phyloP scores from a whole-genome alignment of 1,140 invertebrate genomes.

The Leptopilina boulardi region DNA sequence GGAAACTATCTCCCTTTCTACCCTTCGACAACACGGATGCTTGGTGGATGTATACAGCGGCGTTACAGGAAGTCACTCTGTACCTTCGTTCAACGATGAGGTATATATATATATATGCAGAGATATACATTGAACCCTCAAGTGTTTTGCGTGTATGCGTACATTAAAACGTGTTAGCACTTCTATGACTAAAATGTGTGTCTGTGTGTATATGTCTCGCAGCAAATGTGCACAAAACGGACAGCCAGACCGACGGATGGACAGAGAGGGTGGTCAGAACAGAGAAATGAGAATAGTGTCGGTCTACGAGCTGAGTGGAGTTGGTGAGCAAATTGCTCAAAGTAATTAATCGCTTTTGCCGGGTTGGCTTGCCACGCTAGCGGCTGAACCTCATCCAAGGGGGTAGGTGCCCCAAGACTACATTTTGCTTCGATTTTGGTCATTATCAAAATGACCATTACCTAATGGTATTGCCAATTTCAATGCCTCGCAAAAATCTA shows the following conservation, averaged over 20 bases:
- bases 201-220: not conserved
- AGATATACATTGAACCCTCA: not conserved
- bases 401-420: slow-evolving; percentile 15
- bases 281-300: slow-evolving; percentile 74
- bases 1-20: slow-evolving; percentile 19
- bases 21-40: slow-evolving; percentile 22
- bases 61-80: slow-evolving; percentile 32
- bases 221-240: slow-evolving; percentile 20
- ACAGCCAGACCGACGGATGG: slow-evolving; percentile 28
- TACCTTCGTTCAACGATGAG: slow-evolving; percentile 20
- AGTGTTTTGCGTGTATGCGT: not conserved
- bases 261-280: slow-evolving; percentile 46
- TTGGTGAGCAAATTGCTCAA: slow-evolving; percentile 75
- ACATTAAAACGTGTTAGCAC: slow-evolving; percentile 17
- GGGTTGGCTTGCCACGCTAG: slow-evolving; percentile 47
- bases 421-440: slow-evolving; percentile 30
- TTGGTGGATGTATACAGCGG: slow-evolving; percentile 22
- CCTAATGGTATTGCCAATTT: slow-evolving; percentile 28
- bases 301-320: slow-evolving; percentile 73
- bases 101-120: not conserved
- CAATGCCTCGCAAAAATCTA: not conserved
- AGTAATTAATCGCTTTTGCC: slow-evolving; percentile 75
- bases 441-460: slow-evolving; percentile 28
- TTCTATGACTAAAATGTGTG: not conserved
- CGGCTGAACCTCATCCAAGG: slow-evolving; percentile 24